Base-by-base conservation (phyloP, 2,113 vertebrate genomes). In the Nothocercus nigrocapillus region DNA sequence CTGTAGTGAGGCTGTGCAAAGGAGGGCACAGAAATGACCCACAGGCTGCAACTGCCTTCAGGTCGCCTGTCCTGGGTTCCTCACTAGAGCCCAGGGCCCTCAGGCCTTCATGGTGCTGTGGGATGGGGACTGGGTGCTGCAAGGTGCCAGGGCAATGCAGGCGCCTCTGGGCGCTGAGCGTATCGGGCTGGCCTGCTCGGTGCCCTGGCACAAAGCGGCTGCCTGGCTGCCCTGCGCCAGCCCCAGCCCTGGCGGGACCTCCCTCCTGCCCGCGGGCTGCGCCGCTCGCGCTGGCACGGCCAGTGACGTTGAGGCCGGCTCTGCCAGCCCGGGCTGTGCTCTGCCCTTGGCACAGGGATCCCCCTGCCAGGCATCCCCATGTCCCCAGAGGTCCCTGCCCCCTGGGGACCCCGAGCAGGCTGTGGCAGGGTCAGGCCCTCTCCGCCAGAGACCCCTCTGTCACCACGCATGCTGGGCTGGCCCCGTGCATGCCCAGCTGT, bases 1-100 rank as follows among this genome's bases (percentile, higher is more conserved):
- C 19, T 0, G 0, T 59, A 4, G 5, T 6, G 68, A 88, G 54
- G 64, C 38, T 59, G 45, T 92, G 54, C 0, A 2, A n/a, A 76
- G 85, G 54, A 0, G 0, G 72, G 79, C 91, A 63, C 90, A 77
- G 79, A 94, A 67, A 74, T 1, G 2, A 73, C 58, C 69, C 0
- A 0, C 58, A 58, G 70, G 74, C 54, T 76, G n/a, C 25, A 88
- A 40, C 49, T 82, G 21, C 49, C 30, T 3, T 0, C 9, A 56
- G 51, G 5, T 51, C 9, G 30, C 25, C 15, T 66, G 40, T 38
- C 64, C 5, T 2, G 5, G 17, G 56, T 32, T 51, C 56, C 30
- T 2, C 1, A 22, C 11, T 30, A 67, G 45, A 30, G 18, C 70
- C 44, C 13, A 0, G 1, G 9, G 61, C 83, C 38, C 44, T 85